Evolutionary conservation across 2,113 vertebrate species (phyloP), one percentile per base, ranked within the genome.

Genomic region (Epinephelus cyanopodus): DNA sequence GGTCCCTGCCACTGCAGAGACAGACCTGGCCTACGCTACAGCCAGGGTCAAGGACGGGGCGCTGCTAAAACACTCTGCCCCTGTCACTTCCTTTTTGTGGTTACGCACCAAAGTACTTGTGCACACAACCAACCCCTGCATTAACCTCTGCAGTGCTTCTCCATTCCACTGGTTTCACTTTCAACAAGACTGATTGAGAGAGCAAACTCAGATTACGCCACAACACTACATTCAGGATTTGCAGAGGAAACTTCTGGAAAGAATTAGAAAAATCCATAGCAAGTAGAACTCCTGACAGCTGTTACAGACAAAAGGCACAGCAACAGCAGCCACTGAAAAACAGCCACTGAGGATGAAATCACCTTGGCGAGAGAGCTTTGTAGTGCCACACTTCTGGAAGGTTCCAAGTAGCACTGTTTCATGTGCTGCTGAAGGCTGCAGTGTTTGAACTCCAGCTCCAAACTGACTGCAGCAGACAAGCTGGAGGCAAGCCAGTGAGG

Each of bases 391-490:
- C 81, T 89, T 92, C 87, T 91, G 79, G 89, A 91, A 87, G 88
- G 39, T 86, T 91, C 87, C 86, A 74, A 70, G 85, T 52, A 50
- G 76, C 63, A 33, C 62, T 29, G 79, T 66, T 89, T 86, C 84
- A 87, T 85, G 80, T 83, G 91, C 60, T 73, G 80, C 78, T 86
- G 87, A 87, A 90, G 81, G 82, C 91, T 92, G 92, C 91, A 79
- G 92, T 66, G 88, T 91, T 89, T 91, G 92, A 92, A 90, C 88
- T 89, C 77, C 61, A 80, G 86, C 79, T 67, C 71, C 81, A 71
- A 64, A 27, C 83, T 80, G 84, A 93, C 92, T 94, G 92, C 93
- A 94, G 92, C 80, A 94, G 90, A 91, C 89, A 83, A 89, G 37
- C 92, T 94, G 92, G 93, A 94, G 82, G 83, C 60, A 62, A 48